phyloP scores from a whole-genome alignment of 2,797 vertebrate species.

The Notolepis coatsorum region DNA sequence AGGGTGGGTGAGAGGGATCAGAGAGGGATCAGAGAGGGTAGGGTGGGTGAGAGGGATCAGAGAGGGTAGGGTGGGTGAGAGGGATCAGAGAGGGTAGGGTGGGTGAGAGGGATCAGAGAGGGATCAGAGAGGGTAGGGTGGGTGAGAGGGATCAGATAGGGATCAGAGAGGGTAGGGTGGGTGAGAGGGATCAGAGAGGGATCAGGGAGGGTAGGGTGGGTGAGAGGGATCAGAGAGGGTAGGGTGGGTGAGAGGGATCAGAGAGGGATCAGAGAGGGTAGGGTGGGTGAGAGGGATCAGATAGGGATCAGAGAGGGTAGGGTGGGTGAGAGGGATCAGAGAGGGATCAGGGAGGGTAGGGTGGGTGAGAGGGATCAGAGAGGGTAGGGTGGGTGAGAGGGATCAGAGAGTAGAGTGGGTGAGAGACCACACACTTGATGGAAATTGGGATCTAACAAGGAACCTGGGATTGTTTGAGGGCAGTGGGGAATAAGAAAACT shows the following conservation, averaged over 20 bases:
- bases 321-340: too few relatives aligned
- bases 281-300: not conserved
- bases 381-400: conserved; percentile 50
- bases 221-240: too few relatives aligned
- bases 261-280: conserved; percentile 26
- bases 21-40: conserved; percentile 26
- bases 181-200: conserved; percentile 51
- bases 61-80: too few relatives aligned
- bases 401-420: conserved; percentile 33
- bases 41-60: not conserved
- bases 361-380: conserved; percentile 17
- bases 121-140: conserved; percentile 64
- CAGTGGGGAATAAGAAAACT: conserved; percentile 57
- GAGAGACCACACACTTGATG: conserved; percentile 43
- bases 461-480: conserved; percentile 62
- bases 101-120: conserved; percentile 21
- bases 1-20: too few relatives aligned
- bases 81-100: too few relatives aligned
- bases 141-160: too few relatives aligned
- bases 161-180: not conserved
- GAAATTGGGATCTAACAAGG: conserved; percentile 65
- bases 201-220: conserved; percentile 47
- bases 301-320: too few relatives aligned
- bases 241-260: too few relatives aligned
- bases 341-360: not conserved